These are phyloP conservation scores for Sinonovacula constricta DNA, from an alignment of 1,140 invertebrate species.

Conservation along the genomic window DNA sequence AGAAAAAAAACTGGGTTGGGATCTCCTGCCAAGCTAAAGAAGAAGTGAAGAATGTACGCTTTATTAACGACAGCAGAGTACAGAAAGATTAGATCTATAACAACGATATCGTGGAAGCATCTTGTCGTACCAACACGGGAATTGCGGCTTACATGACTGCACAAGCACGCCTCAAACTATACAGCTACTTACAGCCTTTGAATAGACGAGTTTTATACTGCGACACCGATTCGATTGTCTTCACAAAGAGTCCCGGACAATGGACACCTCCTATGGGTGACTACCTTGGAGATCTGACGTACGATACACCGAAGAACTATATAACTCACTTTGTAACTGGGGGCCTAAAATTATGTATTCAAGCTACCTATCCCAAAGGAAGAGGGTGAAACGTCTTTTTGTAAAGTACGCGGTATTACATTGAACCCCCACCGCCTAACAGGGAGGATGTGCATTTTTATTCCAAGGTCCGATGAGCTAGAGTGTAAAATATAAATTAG, in stretches of 20 bases:
- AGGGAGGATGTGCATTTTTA: no score
- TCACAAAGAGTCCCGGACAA: not conserved
- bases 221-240: not conserved
- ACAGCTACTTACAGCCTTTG: not conserved
- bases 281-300: not conserved
- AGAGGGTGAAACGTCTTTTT: conserved; percentile 1
- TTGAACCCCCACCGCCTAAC: no score
- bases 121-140: not conserved
- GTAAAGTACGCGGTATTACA: not conserved
- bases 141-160: not conserved
- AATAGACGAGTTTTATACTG: not conserved
- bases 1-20: not conserved
- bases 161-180: not conserved
- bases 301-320: not conserved
- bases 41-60: not conserved
- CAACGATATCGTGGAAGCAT: not conserved
- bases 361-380: not conserved
- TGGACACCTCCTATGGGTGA: not conserved
- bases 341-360: not conserved
- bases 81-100: not conserved
- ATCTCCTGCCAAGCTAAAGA: not conserved
- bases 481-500: no score
- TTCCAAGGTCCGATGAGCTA: no score
- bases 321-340: not conserved
- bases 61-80: not conserved